Evolutionary conservation across 2,113 vertebrate species (phyloP).

Genomic region (Megalops atlanticus): DNA sequence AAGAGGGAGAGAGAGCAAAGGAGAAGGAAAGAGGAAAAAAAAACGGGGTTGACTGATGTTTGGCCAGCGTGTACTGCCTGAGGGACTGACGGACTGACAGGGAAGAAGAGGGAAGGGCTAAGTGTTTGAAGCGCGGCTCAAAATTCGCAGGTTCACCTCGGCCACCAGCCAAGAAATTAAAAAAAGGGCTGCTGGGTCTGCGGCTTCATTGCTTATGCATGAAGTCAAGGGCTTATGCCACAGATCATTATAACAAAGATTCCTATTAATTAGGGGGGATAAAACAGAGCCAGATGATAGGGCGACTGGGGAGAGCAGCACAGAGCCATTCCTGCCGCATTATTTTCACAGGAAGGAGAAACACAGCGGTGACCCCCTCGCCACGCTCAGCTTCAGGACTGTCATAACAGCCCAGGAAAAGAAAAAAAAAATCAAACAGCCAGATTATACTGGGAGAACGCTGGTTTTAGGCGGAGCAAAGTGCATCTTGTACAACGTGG

Average conservation of each 20-base stretch:
- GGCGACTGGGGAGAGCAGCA: conserved; percentile 38
- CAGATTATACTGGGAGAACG: conserved; percentile 15
- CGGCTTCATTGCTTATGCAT: conserved; percentile 56
- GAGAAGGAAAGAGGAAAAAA: conserved; percentile 73
- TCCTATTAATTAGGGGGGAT: conserved; percentile 77
- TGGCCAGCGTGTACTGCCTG: conserved; percentile 79
- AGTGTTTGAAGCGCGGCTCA: conserved; percentile 52
- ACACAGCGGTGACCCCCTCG: no score
- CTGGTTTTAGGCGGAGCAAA: conserved; percentile 47
- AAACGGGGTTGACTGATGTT: conserved; percentile 84
- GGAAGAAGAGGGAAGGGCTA: conserved; percentile 47
- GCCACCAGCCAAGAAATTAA: conserved; percentile 57
- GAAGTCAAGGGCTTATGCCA: conserved; percentile 65
- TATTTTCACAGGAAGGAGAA: conserved; percentile 37
- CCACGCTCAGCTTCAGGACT: conserved; percentile 27
- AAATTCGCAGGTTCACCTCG: conserved; percentile 51
- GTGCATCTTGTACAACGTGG: conserved; percentile 35
- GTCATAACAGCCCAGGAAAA: neutral
- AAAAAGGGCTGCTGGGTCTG: conserved; percentile 48
- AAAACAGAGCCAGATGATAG: conserved; percentile 69
- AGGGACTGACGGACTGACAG: conserved; percentile 78
- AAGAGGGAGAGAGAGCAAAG: conserved; percentile 55
- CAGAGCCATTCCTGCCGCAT: conserved; percentile 20
- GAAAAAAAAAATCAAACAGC: conserved; percentile 25
- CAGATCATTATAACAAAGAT: conserved; percentile 71